Conservation (phyloP, 2,797 vertebrate genomes). For the Galaxias olidus region DNA sequence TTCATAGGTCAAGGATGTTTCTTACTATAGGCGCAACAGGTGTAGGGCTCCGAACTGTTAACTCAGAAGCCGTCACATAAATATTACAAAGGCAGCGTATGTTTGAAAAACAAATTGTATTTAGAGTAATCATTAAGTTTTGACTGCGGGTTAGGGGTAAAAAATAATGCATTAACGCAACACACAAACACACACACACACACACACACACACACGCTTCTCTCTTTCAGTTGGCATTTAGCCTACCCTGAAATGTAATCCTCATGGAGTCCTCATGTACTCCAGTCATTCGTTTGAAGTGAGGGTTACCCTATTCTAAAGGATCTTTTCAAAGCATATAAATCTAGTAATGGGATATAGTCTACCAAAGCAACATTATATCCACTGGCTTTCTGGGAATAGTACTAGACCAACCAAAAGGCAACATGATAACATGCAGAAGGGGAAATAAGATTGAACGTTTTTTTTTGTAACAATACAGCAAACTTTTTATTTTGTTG, state of each 20-base stretch:
- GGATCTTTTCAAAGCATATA: conserved; percentile 66
- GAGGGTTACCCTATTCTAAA: conserved; percentile 66
- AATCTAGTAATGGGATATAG: conserved; percentile 66
- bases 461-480: not conserved
- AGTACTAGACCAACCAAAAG: conserved; percentile 13
- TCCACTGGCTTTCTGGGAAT: conserved; percentile 37
- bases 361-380: conserved; percentile 38
- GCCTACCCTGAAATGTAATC: conserved; percentile 66
- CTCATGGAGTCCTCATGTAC: conserved; percentile 45
- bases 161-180: no score
- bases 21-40: conserved; percentile 22
- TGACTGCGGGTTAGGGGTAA: no score
- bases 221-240: conserved; percentile 52
- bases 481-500: not conserved
- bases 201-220: conserved; percentile 23
- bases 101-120: no score
- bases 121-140: no score
- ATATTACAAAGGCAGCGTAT: no score
- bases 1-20: conserved; percentile 35
- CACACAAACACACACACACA: not conserved
- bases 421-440: conserved; percentile 25
- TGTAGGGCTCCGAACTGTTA: not conserved
- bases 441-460: not conserved
- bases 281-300: conserved; percentile 43
- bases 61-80: no score